phyloP scores from a whole-genome alignment of 1,140 invertebrate genomes.

The Colletes gigas region DNA sequence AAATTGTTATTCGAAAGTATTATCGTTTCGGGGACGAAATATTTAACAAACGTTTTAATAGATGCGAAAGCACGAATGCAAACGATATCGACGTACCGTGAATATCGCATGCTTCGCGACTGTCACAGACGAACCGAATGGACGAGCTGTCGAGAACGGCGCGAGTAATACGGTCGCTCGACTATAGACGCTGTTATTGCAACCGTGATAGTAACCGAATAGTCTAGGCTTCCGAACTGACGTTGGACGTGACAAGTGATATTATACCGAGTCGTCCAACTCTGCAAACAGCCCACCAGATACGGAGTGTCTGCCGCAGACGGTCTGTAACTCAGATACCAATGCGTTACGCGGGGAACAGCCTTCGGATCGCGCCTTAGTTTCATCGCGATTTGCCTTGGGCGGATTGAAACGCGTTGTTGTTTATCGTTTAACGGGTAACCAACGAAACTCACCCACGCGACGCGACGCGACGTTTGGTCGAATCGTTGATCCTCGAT shows the following conservation, averaged over 20 bases:
- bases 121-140: constrained; percentile 4
- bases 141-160: constrained; percentile 17
- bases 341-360: constrained; percentile 59
- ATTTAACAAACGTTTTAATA: background rate
- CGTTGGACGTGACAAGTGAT: constrained; percentile 72
- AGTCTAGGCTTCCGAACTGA: constrained; percentile 56
- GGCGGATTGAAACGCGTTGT: constrained; percentile 39
- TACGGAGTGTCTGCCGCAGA: constrained; percentile 67
- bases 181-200: constrained; percentile 13
- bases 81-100: background rate
- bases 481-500: background rate
- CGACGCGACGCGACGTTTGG: background rate
- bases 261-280: constrained; percentile 67
- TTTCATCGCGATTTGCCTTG: constrained; percentile 52
- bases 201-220: constrained; percentile 41
- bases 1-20: too few species aligned
- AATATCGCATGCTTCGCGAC: background rate
- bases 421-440: background rate
- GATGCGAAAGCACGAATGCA: background rate
- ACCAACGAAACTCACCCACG: background rate
- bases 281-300: constrained; percentile 50
- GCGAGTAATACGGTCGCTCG: constrained; percentile 1
- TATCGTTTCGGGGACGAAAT: background rate
- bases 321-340: constrained; percentile 68
- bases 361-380: constrained; percentile 51